Evolutionary conservation across 2,888 invertebrate genomes (phyloP), one percentile per base, ranked within the genome.

Genomic region (Drosophila koepferae): DNA sequence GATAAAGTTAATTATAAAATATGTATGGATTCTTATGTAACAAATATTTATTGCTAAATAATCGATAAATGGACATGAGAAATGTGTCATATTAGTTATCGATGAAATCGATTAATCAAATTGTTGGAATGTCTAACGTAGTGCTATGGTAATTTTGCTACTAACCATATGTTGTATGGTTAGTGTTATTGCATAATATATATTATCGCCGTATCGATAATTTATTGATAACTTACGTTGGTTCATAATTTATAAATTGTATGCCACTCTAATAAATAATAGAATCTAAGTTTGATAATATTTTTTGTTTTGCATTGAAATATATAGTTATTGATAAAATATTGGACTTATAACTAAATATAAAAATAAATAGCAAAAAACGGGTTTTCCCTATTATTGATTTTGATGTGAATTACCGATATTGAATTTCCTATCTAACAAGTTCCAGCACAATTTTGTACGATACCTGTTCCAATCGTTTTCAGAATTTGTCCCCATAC

Each of bases 401-500:
- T 51, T 12, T 10, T 2, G 0, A 40, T 28, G 3, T 5, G 23
- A 23, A 28, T 18, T 44, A n/a, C 28, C 18, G 44, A 14, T 58
- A 34, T 38, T 23, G 6, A 31, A 10, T 41, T 16, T 51, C 10
- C n/a, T 0, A n/a, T 38, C 23, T 16, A 36, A 38, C 48, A 36
- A 55, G 0, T 2, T 23, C 14, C 3, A 10, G 16, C 8, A 12
- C n/a, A 48, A 20, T 72, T 72, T 49, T 40, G 62, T 62, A 23
- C 41, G 4, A 28, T 34, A n/a, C 6, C 23, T 31, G 38, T 38
- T 62, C 51, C 74, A 64, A 72, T 72, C 78, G 62, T 53, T 71
- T 64, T 69, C 69, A 10, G 40, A 75, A 86, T 77, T 59, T 65
- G 60, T 82, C 74, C 72, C 80, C 64, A 72, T 90, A 92, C 92